A percentile compares a stretch with the other conserved stretches of the same genome.
phyloP scores from a whole-genome alignment of 1,140 invertebrate species.

The Drosophila bipectinata region DNA sequence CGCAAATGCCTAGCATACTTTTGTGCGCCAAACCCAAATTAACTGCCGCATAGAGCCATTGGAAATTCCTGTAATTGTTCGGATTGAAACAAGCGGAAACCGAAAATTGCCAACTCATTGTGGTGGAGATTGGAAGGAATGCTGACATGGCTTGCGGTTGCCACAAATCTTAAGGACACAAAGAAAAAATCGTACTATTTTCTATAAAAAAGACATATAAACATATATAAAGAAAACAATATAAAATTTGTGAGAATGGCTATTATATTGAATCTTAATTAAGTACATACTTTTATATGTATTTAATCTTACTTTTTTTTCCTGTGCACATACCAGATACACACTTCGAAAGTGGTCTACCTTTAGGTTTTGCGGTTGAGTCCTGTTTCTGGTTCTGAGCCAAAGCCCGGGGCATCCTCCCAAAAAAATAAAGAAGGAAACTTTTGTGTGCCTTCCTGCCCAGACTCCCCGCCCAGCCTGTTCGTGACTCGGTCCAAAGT shows the following conservation, averaged over 20 bases:
- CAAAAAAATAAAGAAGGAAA: constrained; percentile 22
- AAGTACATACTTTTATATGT: not conserved
- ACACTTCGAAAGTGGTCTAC: constrained; percentile 2
- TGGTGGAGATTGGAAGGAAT: constrained; percentile 32
- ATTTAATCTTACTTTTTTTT: not conserved
- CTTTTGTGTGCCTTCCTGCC: constrained; percentile 8
- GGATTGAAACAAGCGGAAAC: constrained; percentile 72
- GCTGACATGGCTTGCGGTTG: constrained; percentile 28
- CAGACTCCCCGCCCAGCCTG: constrained; percentile 13
- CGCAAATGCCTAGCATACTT: constrained; percentile 44
- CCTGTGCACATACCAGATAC: constrained; percentile 1
- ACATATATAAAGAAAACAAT: too few species aligned
- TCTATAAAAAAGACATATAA: not conserved
- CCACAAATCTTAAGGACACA: constrained; percentile 4
- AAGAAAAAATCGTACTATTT: not conserved
- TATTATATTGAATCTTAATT: not conserved
- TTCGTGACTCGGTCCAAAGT: constrained; percentile 64
- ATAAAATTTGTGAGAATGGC: too few species aligned
- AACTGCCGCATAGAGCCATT: constrained; percentile 65
- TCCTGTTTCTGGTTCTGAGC: constrained; percentile 4
- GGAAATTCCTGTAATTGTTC: constrained; percentile 68
- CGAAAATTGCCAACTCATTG: constrained; percentile 75
- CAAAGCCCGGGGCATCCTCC: constrained; percentile 14
- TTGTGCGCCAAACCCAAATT: constrained; percentile 71
- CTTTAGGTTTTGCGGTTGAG: constrained; percentile 16